Evolutionary conservation across 1,140 invertebrate genomes (phyloP).

Genomic region (Vollenhovia emeryi): DNA sequence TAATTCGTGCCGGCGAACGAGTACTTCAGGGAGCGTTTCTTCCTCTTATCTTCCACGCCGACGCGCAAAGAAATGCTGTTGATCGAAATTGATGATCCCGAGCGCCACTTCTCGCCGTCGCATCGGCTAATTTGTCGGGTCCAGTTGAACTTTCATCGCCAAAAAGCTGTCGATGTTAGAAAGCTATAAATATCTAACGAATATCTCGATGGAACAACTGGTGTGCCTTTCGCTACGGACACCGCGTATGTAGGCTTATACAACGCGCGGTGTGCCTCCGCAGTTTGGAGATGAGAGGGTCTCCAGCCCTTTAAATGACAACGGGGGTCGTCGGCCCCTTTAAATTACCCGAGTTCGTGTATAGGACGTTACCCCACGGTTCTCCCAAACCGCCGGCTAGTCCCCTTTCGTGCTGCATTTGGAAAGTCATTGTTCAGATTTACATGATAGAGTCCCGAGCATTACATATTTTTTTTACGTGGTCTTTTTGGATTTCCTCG

Average conservation of each 20-base stretch:
- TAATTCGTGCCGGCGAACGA: background rate
- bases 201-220: too few species aligned
- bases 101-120: background rate
- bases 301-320: conserved; percentile 75
- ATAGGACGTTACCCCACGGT: conserved; percentile 50
- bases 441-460: background rate
- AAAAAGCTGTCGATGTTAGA: background rate
- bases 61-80: background rate
- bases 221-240: background rate
- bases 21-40: background rate
- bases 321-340: conserved; percentile 76
- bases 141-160: background rate
- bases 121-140: background rate
- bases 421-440: conserved; percentile 62
- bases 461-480: background rate
- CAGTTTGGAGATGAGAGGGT: conserved; percentile 32
- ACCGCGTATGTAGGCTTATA: conserved; percentile 37
- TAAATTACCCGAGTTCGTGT: conserved; percentile 68
- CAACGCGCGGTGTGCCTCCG: background rate
- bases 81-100: background rate
- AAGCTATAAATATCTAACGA: too few species aligned
- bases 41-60: background rate
- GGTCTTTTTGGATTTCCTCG: background rate
- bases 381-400: background rate
- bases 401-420: conserved; percentile 50